Conservation (phyloP, 2,888 invertebrate species). For the Marronus borbonicus region DNA sequence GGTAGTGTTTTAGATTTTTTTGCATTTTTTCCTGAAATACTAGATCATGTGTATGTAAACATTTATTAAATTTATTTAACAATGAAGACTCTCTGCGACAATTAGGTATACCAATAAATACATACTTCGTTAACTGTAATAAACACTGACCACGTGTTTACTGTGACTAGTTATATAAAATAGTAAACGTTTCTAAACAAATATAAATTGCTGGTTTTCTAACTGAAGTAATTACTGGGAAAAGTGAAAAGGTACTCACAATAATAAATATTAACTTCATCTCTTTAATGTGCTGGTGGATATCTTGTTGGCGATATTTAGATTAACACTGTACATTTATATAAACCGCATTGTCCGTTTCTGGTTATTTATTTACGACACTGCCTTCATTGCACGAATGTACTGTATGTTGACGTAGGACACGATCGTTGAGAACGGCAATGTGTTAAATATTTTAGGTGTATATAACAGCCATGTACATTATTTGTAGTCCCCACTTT, state of each 20-base stretch:
- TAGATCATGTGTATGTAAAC: no score
- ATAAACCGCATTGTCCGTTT: conserved; percentile 45
- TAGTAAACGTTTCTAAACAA: no score
- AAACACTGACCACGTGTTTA: conserved; percentile 41
- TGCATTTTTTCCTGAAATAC: no score
- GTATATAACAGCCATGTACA: conserved; percentile 50
- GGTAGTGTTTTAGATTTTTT: no score
- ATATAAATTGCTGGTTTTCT: background rate
- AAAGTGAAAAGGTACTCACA: conserved; percentile 36
- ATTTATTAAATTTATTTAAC: no score
- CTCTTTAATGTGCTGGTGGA: conserved; percentile 17
- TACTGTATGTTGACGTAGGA: conserved; percentile 38
- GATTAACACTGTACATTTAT: conserved; percentile 33
- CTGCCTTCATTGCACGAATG: conserved; percentile 35
- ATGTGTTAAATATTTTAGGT: conserved; percentile 50
- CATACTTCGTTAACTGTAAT: background rate
- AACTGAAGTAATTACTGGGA: background rate
- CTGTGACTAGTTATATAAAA: background rate
- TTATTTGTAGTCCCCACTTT: conserved; percentile 52
- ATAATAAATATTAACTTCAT: conserved; percentile 44
- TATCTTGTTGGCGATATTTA: conserved; percentile 26
- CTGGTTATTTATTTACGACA: conserved; percentile 27
- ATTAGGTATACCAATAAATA: background rate
- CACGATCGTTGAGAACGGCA: conserved; percentile 46
- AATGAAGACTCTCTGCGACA: no score